Conservation (phyloP, 1,140 invertebrate species). For the Mercenaria mercenaria region DNA sequence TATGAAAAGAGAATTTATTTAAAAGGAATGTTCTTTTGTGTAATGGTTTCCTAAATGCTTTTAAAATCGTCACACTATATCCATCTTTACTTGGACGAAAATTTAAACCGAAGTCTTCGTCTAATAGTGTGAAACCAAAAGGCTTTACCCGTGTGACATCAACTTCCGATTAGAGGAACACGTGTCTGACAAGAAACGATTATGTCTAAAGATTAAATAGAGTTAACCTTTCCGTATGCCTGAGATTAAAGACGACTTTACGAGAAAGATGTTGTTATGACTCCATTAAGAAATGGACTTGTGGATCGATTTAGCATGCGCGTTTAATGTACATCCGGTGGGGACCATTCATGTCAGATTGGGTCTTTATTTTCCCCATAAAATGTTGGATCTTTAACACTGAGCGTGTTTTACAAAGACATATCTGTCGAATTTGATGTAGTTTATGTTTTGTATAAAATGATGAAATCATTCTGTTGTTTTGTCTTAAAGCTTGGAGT, state of each 20-base stretch:
- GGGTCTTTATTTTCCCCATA: conserved; percentile 8
- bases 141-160: conserved; percentile 9
- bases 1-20: too few species aligned
- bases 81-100: background rate
- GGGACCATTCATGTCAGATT: conserved; percentile 47
- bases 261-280: conserved; percentile 44
- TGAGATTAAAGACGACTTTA: conserved; percentile 44
- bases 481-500: background rate
- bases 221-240: conserved; percentile 25
- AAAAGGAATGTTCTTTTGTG: background rate
- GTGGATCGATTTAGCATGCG: conserved; percentile 33
- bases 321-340: conserved; percentile 61
- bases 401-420: conserved; percentile 18
- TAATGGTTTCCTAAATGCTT: conserved; percentile 8
- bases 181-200: conserved; percentile 38
- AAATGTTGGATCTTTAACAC: conserved; percentile 35
- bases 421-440: conserved; percentile 3
- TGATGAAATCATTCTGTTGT: background rate
- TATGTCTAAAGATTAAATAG: conserved; percentile 38
- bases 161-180: conserved; percentile 35
- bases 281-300: conserved; percentile 44
- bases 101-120: background rate
- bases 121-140: conserved; percentile 8
- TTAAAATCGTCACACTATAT: background rate
- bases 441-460: conserved; percentile 26